These are phyloP conservation scores for Onychostruthus taczanowskii DNA, from an alignment of 2,113 vertebrate species.

Conservation along the genomic window DNA sequence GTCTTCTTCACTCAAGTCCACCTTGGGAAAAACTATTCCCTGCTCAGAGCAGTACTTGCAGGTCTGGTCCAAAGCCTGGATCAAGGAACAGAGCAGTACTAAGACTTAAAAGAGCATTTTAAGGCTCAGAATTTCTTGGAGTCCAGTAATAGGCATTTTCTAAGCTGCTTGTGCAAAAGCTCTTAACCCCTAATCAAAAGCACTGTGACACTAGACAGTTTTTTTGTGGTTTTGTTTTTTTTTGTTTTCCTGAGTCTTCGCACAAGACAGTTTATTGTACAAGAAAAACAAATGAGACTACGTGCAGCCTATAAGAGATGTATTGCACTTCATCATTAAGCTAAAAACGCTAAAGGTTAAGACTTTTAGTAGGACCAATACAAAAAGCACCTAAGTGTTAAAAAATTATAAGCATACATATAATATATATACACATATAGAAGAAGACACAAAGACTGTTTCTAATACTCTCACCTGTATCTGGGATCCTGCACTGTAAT, in stretches of 20 bases:
- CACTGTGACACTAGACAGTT: neutral
- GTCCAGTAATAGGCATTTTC: neutral
- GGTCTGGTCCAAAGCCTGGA: slow-evolving; percentile 72
- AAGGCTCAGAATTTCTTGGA: neutral
- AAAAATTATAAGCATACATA: neutral
- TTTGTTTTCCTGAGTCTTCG: neutral
- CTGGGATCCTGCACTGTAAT: slow-evolving; percentile 76
- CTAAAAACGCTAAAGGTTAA: neutral
- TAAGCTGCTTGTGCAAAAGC: neutral
- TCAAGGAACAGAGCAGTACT: neutral
- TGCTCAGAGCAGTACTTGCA: slow-evolving; percentile 75
- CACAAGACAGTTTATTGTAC: neutral
- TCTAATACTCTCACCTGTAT: slow-evolving; percentile 58
- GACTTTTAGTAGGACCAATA: neutral
- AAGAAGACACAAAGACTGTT: neutral
- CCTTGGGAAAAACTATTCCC: slow-evolving; percentile 74
- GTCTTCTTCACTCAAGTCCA: slow-evolving; percentile 63
- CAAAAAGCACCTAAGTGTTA: neutral
- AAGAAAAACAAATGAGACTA: neutral
- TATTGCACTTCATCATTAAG: neutral
- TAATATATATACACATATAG: neutral
- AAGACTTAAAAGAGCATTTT: slow-evolving; percentile 21
- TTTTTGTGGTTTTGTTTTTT: neutral
- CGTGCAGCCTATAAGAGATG: neutral
- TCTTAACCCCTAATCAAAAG: neutral